Percentiles rank a stretch among this genome's conserved stretches.
Conservation (phyloP, 2,113 vertebrate species). For the Pterophyllum scalare region DNA sequence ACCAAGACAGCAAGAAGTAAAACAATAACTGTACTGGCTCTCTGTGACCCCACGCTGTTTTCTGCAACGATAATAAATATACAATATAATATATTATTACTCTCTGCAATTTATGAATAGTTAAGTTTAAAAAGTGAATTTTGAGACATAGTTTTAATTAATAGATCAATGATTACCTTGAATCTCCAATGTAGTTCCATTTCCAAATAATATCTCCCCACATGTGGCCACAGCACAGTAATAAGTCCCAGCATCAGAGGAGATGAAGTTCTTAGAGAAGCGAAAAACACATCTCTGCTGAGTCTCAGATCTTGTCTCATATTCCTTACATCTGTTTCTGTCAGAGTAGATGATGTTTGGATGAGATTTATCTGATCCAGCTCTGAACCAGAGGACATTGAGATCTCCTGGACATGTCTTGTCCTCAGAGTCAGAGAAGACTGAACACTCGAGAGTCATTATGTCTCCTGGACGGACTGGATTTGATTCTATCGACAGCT, state of each 20-base stretch:
- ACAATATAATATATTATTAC: too few relatives aligned
- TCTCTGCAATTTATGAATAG: background rate
- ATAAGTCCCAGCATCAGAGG: background rate
- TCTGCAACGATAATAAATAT: background rate
- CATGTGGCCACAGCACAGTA: background rate
- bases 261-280: accelerated
- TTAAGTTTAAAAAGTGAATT: background rate
- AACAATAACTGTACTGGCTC: accelerated
- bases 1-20: background rate
- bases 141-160: too few relatives aligned
- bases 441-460: background rate
- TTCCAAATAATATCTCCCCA: background rate
- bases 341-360: slow-evolving; percentile 1
- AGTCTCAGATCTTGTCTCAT: accelerated
- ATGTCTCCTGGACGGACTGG: background rate
- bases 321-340: accelerated
- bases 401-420: accelerated
- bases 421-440: background rate
- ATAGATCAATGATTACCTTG: background rate
- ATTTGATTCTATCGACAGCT: background rate
- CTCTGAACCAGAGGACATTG: accelerated
- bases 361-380: accelerated
- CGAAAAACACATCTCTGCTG: background rate
- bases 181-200: accelerated
- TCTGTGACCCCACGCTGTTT: accelerated